Percentiles rank a stretch among this genome's conserved stretches.
These are phyloP conservation scores for Resseliella maxima DNA, from an alignment of 2,888 invertebrate genomes.

Conservation along the genomic window DNA sequence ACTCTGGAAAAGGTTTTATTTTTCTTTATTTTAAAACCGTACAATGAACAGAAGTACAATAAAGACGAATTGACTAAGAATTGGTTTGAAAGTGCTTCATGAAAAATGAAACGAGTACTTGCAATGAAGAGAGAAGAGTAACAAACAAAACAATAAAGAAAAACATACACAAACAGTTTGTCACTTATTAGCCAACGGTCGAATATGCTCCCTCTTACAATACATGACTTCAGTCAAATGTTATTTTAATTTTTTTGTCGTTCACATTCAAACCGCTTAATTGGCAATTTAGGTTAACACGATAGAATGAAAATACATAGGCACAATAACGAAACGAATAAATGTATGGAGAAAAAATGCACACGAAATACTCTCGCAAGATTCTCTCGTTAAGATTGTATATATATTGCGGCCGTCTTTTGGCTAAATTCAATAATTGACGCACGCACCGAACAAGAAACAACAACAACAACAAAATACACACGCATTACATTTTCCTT, in stretches of 20 bases:
- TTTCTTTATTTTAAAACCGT: background rate
- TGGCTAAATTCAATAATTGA: background rate
- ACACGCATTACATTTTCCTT: slow-evolving; percentile 9
- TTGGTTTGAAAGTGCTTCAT: background rate
- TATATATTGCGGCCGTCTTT: background rate
- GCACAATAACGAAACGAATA: background rate
- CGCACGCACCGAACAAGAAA: background rate
- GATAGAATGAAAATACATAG: slow-evolving; percentile 2
- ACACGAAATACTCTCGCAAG: background rate
- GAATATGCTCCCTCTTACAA: background rate
- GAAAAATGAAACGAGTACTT: slow-evolving; percentile 14
- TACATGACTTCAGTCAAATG: slow-evolving; percentile 53
- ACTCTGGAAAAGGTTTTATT: background rate
- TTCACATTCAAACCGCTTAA: slow-evolving; percentile 52
- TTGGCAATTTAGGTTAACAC: slow-evolving; percentile 54
- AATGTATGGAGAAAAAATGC: background rate
- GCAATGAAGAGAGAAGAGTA: background rate
- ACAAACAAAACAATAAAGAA: background rate
- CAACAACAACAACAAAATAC: too few species aligned
- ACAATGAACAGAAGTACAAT: slow-evolving; percentile 43
- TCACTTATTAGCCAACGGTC: slow-evolving; percentile 12
- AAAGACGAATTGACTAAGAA: background rate
- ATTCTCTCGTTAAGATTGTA: background rate
- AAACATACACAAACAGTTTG: background rate
- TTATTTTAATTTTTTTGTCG: slow-evolving; percentile 37